A percentile compares a stretch with the other conserved stretches of the same genome.
These are phyloP conservation scores for Onychostruthus taczanowskii DNA, from an alignment of 2,113 vertebrate genomes.

Conservation along the genomic window DNA sequence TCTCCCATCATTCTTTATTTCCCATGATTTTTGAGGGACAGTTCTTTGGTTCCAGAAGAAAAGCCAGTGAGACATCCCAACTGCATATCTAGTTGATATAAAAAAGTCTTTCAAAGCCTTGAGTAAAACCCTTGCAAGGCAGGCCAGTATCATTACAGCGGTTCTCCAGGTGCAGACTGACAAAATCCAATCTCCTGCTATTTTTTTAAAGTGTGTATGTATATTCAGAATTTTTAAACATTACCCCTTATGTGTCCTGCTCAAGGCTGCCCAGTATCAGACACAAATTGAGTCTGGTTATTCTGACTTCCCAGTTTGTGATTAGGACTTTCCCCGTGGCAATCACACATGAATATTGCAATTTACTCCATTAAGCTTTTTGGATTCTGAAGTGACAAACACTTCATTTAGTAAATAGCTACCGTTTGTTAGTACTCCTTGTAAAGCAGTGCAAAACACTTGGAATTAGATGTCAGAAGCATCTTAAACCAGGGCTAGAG, in stretches of 20 bases:
- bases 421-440: not conserved
- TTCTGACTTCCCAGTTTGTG: not conserved
- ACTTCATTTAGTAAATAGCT: not conserved
- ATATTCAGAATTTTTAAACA: not conserved
- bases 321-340: not conserved
- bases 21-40: not conserved
- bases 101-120: not conserved
- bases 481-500: not conserved
- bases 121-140: not conserved
- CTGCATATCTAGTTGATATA: not conserved
- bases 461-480: not conserved
- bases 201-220: not conserved
- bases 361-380: not conserved
- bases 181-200: not conserved
- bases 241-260: not conserved
- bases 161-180: not conserved
- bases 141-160: not conserved
- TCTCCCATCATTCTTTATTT: not conserved
- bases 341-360: not conserved
- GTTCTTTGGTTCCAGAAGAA: not conserved
- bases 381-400: not conserved
- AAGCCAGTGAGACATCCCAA: not conserved
- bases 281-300: not conserved
- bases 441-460: not conserved
- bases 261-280: not conserved